phyloP scores from a whole-genome alignment of 2,797 vertebrate genomes.

The Setipinna tenuifilis region DNA sequence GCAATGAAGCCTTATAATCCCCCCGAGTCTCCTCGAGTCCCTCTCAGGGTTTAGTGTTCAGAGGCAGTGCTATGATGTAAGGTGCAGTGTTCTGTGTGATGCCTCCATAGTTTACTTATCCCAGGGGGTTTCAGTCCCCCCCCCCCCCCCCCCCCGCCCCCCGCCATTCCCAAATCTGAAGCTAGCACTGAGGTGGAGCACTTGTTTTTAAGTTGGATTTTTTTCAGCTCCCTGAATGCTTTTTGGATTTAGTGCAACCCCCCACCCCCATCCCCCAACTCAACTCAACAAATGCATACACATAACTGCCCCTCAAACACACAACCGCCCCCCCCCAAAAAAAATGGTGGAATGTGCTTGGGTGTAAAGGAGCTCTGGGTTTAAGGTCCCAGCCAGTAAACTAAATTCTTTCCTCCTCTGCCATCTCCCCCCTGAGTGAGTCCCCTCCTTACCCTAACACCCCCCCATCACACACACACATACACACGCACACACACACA shows the following conservation, averaged over 20 bases:
- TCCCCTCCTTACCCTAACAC: constrained; percentile 15
- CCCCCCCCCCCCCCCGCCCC: background rate
- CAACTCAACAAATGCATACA: background rate
- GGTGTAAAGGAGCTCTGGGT: constrained; percentile 54
- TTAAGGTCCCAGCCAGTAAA: constrained; percentile 53
- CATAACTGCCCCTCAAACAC: background rate
- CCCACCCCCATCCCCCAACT: background rate
- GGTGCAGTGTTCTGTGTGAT: background rate
- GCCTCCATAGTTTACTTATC: constrained; percentile 33
- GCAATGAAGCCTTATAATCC: background rate
- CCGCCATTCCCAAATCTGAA: background rate
- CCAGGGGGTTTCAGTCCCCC: constrained; percentile 2
- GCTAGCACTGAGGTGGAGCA: background rate
- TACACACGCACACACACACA: background rate
- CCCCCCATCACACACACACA: no score
- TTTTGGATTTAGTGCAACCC: constrained; percentile 45
- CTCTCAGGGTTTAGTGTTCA: constrained; percentile 15
- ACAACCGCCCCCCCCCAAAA: background rate
- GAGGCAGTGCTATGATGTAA: background rate
- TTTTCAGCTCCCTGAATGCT: constrained; percentile 42
- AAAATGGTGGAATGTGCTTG: constrained; percentile 64
- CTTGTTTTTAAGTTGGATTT: constrained; percentile 27
- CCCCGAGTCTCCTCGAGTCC: background rate
- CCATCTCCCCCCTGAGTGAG: constrained; percentile 25
- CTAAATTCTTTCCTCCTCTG: constrained; percentile 56